Conservation (phyloP, 2,797 vertebrate genomes). For the Enoplosus armatus region DNA sequence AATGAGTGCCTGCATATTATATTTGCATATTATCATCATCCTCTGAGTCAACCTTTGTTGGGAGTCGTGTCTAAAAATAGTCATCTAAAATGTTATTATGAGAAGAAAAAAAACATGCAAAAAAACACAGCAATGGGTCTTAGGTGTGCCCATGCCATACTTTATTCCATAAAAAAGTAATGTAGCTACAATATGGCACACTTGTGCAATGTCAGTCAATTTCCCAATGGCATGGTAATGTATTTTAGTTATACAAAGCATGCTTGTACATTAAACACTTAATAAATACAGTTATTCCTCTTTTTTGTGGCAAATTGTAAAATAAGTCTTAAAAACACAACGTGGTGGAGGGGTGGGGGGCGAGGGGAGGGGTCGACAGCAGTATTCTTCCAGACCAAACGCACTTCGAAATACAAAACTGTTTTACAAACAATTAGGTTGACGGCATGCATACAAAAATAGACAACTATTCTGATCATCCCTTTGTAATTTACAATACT, state of each 20-base stretch:
- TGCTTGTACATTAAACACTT: conserved; percentile 83
- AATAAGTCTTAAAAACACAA: conserved; percentile 80
- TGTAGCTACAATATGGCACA: conserved; percentile 77
- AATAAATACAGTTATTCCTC: conserved; percentile 80
- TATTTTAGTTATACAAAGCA: conserved; percentile 81
- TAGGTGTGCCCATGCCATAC: conserved; percentile 66
- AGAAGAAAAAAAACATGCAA: conserved; percentile 30
- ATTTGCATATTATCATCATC: conserved; percentile 7
- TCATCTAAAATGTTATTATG: background rate
- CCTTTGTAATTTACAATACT: conserved; percentile 80
- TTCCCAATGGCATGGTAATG: conserved; percentile 68
- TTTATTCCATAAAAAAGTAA: conserved; percentile 79
- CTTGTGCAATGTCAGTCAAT: conserved; percentile 73
- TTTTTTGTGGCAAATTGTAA: conserved; percentile 59
- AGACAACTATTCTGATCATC: conserved; percentile 84
- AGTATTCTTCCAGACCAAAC: conserved; percentile 71
- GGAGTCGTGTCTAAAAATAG: conserved; percentile 16
- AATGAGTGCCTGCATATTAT: background rate
- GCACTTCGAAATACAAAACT: conserved; percentile 82
- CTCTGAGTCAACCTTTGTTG: conserved; percentile 11
- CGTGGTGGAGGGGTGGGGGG: conserved; percentile 29
- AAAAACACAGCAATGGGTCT: conserved; percentile 1
- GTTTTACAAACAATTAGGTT: conserved; percentile 83
- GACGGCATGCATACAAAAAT: conserved; percentile 91
- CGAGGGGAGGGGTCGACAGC: conserved; percentile 59